phyloP scores from a whole-genome alignment of 1,140 invertebrate species.

The Phymorhynchus buccinoides region DNA sequence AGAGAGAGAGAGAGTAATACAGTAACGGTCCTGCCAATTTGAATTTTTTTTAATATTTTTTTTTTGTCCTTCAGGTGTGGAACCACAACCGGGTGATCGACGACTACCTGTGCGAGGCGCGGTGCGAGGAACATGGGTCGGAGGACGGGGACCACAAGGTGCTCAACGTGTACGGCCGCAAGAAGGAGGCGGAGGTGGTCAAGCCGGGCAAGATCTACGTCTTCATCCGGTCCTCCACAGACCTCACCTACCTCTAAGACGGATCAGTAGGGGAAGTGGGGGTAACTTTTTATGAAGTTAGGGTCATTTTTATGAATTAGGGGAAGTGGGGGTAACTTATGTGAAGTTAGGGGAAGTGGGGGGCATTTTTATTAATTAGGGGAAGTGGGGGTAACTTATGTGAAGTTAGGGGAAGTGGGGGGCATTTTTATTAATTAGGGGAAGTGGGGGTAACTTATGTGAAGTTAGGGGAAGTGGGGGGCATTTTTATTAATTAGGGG shows the following conservation, averaged over 20 bases:
- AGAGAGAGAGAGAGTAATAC: too few species aligned
- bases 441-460: neutral
- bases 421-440: neutral
- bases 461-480: neutral
- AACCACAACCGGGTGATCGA: slow-evolving; percentile 73
- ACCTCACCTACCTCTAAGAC: slow-evolving; percentile 54
- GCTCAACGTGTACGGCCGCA: slow-evolving; percentile 54
- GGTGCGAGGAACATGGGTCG: slow-evolving; percentile 58
- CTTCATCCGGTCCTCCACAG: slow-evolving; percentile 55
- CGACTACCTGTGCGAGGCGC: slow-evolving; percentile 71
- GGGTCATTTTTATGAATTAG: neutral
- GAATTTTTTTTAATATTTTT: neutral
- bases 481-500: neutral
- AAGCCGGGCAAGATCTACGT: slow-evolving; percentile 58
- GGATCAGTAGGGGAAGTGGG: too few species aligned
- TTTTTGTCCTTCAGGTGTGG: slow-evolving; percentile 74
- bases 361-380: neutral
- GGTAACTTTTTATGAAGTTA: neutral
- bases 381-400: neutral
- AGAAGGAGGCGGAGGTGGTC: slow-evolving; percentile 57
- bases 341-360: neutral
- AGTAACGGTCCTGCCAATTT: too few species aligned
- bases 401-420: neutral
- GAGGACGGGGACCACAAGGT: slow-evolving; percentile 55
- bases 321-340: neutral